These are phyloP conservation scores for Hesperophylax magnus DNA, from an alignment of 1,140 invertebrate genomes.

Conservation along the genomic window DNA sequence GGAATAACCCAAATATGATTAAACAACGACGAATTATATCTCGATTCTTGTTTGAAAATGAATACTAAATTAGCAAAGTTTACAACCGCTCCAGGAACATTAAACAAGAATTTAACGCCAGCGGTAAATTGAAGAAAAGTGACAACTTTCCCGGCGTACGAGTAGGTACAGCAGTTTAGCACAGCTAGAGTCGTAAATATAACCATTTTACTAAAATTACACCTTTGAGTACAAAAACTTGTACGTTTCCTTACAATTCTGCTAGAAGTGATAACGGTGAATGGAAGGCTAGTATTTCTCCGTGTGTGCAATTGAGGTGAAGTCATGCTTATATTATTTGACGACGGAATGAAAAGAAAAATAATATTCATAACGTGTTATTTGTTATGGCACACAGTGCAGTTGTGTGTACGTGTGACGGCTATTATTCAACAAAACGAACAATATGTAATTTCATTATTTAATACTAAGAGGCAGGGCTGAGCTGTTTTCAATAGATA, in stretches of 20 bases:
- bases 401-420: too few relatives aligned
- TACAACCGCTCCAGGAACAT: constrained; percentile 20
- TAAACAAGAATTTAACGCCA: constrained; percentile 17
- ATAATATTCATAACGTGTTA: too few relatives aligned
- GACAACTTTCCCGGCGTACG: constrained; percentile 9
- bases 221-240: not conserved
- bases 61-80: constrained; percentile 33
- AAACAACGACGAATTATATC: constrained; percentile 26
- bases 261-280: not conserved
- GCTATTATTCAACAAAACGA: too few relatives aligned
- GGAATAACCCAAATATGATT: constrained; percentile 8
- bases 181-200: not conserved
- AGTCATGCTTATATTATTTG: too few relatives aligned
- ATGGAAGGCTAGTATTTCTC: not conserved
- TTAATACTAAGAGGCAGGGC: too few relatives aligned
- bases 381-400: too few relatives aligned
- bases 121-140: constrained; percentile 17
- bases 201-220: not conserved
- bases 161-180: too few relatives aligned
- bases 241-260: not conserved
- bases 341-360: too few relatives aligned
- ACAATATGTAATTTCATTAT: too few relatives aligned
- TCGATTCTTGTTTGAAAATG: constrained; percentile 29
- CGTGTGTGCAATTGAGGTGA: too few relatives aligned
- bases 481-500: too few relatives aligned